These are phyloP conservation scores for Leiothrix lutea DNA, from an alignment of 2,113 vertebrate species.

Conservation along the genomic window DNA sequence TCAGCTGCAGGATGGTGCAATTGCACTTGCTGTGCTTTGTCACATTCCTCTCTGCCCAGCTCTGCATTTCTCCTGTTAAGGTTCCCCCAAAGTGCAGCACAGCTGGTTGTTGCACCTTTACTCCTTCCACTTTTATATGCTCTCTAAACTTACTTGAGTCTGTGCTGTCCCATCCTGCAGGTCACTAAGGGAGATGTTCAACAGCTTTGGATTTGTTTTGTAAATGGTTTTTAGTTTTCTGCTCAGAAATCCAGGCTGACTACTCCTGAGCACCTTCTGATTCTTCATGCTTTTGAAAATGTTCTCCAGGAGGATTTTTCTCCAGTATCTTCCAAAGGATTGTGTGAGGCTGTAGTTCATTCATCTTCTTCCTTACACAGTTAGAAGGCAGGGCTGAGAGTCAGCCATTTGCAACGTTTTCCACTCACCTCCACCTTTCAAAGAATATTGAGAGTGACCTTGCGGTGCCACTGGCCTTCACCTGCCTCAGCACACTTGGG, in stretches of 20 bases:
- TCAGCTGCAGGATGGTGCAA: background rate
- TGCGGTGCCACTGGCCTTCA: background rate
- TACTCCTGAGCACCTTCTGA: background rate
- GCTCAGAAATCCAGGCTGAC: background rate
- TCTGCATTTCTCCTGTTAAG: background rate
- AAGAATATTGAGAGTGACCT: background rate
- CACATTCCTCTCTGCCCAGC: background rate
- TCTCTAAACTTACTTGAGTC: background rate
- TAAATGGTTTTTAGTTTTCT: background rate
- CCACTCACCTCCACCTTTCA: background rate
- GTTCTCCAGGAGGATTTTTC: background rate
- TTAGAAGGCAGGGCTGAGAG: background rate
- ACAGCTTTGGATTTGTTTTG: background rate
- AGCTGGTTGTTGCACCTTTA: background rate
- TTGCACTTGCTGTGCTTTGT: background rate
- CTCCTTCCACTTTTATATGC: background rate
- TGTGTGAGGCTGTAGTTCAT: background rate
- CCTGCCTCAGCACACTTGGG: background rate
- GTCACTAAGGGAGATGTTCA: background rate
- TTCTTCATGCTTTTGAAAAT: background rate
- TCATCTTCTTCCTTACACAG: background rate
- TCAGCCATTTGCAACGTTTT: background rate
- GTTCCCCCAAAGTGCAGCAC: background rate
- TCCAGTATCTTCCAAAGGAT: background rate
- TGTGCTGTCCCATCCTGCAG: background rate